phyloP scores from a whole-genome alignment of 2,113 vertebrate genomes.

The Jaculus jaculus region DNA sequence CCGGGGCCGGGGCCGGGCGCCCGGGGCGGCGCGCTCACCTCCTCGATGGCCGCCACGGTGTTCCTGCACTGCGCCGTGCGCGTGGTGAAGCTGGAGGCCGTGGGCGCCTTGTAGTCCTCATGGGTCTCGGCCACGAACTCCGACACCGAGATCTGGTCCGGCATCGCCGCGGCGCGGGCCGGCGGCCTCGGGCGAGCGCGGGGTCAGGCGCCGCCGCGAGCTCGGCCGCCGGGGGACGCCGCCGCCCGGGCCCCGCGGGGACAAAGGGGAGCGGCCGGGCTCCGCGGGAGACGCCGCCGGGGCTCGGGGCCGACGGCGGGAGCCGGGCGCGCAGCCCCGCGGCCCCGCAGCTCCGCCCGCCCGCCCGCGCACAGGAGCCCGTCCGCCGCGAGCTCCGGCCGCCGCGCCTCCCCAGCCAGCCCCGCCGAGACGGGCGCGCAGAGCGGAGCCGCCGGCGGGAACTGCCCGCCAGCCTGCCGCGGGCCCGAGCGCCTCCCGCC shows the following conservation, averaged over 20 bases:
- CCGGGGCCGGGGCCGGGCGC: not conserved
- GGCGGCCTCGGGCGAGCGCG: not conserved
- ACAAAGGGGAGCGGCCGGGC: constrained; percentile 64
- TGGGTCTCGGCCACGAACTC: constrained; percentile 94
- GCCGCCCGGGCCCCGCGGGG: constrained; percentile 53
- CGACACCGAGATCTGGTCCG: constrained; percentile 91
- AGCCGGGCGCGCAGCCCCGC: constrained; percentile 51
- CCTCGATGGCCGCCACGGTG: constrained; percentile 93
- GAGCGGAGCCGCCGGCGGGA: constrained; percentile 65
- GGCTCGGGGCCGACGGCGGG: constrained; percentile 59
- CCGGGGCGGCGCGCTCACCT: constrained; percentile 84
- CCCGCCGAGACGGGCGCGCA: constrained; percentile 29
- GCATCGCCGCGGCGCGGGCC: constrained; percentile 86
- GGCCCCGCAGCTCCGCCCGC: constrained; percentile 64
- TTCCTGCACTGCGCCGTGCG: constrained; percentile 94
- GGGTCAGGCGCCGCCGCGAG: constrained; percentile 46
- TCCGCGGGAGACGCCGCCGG: constrained; percentile 40
- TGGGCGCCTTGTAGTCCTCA: constrained; percentile 97
- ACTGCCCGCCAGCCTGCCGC: constrained; percentile 71
- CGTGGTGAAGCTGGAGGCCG: constrained; percentile 95
- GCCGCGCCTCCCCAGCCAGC: constrained; percentile 38
- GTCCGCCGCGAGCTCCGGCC: not conserved
- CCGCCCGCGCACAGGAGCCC: no score
- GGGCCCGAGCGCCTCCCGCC: constrained; percentile 53
- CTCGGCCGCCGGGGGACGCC: not conserved